phyloP scores from a whole-genome alignment of 2,797 vertebrate species.

The Apogon talboti region DNA sequence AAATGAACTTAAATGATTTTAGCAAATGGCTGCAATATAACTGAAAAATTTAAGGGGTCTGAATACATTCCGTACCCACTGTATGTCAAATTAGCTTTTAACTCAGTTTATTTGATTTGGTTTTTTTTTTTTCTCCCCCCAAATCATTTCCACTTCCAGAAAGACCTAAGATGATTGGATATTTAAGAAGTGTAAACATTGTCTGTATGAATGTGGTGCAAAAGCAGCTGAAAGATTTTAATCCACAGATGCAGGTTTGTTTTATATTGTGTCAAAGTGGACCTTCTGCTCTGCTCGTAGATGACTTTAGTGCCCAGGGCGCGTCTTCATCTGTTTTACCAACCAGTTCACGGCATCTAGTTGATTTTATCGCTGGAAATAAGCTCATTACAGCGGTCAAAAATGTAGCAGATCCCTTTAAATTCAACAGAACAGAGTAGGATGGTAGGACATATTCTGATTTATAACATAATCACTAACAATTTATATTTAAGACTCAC shows the following conservation, averaged over 20 bases:
- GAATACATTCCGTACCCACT: no score
- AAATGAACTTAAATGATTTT: no score
- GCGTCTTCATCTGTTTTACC: slow-evolving; percentile 8
- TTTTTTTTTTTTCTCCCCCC: background rate
- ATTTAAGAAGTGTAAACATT: background rate
- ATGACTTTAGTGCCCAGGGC: background rate
- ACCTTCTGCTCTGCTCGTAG: background rate
- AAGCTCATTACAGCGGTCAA: background rate
- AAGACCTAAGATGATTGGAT: background rate
- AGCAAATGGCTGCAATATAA: no score
- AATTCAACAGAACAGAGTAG: background rate
- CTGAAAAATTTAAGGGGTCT: no score
- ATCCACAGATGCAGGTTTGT: background rate
- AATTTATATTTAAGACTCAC: slow-evolving; percentile 3
- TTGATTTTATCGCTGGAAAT: background rate
- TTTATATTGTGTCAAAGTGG: background rate
- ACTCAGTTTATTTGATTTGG: slow-evolving; percentile 1
- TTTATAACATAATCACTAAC: background rate
- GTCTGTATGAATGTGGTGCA: slow-evolving; percentile 14
- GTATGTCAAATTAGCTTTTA: background rate
- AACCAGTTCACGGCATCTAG: background rate
- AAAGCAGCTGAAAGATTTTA: background rate
- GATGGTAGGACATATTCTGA: background rate
- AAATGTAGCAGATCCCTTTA: background rate
- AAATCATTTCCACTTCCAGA: background rate